Conservation (phyloP, 2,113 vertebrate species). For the Thomomys bottae region DNA sequence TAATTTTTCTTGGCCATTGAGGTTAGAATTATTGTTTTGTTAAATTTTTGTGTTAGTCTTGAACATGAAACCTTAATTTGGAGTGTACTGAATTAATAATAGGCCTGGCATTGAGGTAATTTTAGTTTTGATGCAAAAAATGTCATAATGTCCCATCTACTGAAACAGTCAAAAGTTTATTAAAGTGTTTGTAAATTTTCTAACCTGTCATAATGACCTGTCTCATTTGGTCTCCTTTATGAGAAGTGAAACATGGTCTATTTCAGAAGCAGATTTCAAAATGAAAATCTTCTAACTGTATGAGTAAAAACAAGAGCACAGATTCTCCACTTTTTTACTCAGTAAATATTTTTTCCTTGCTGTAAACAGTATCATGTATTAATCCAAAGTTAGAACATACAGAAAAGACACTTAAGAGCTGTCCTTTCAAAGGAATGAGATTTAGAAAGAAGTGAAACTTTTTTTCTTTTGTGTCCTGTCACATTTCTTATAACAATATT, state of each 20-base stretch:
- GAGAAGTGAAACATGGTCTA: slow-evolving; percentile 28
- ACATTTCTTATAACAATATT: not conserved
- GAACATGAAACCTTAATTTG: not conserved
- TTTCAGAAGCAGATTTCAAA: slow-evolving; percentile 31
- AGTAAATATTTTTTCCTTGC: slow-evolving; percentile 17
- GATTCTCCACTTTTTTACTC: not conserved
- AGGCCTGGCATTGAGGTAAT: not conserved
- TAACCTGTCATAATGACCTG: not conserved
- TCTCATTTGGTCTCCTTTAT: slow-evolving; percentile 3
- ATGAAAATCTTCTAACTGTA: slow-evolving; percentile 29
- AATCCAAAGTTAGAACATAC: slow-evolving; percentile 5
- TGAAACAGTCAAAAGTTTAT: not conserved
- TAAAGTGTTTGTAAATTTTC: not conserved
- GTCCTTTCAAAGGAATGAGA: not conserved
- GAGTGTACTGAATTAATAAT: not conserved
- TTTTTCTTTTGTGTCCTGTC: not conserved
- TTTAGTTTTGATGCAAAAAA: slow-evolving; percentile 22
- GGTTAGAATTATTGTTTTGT: slow-evolving; percentile 13
- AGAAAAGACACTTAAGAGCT: slow-evolving; percentile 4
- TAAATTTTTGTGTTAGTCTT: slow-evolving; percentile 13
- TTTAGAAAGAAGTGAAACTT: not conserved
- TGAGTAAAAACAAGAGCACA: not conserved
- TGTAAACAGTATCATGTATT: not conserved
- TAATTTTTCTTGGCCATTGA: not conserved
- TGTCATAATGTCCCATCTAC: not conserved